Evolutionary conservation across 2,113 vertebrate species (phyloP).

Genomic region (Scalopus aquaticus): DNA sequence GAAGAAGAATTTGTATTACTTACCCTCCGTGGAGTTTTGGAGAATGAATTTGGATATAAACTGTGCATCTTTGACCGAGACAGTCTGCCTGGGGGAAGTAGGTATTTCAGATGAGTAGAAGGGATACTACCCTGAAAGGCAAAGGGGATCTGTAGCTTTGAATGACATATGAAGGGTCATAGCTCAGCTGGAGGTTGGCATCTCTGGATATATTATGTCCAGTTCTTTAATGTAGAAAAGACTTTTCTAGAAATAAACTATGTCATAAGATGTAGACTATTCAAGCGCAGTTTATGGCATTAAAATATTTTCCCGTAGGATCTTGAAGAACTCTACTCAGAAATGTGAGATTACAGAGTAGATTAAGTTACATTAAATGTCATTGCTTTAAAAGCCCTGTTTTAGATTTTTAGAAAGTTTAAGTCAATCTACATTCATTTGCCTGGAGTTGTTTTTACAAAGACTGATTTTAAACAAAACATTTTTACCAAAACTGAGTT

Average conservation of each 20-base stretch:
- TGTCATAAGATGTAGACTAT: background rate
- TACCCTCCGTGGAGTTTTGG: constrained; percentile 92
- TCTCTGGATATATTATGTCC: background rate
- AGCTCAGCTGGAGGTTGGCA: background rate
- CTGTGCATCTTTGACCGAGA: constrained; percentile 98
- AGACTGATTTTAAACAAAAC: background rate
- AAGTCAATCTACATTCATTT: background rate
- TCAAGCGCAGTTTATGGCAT: background rate
- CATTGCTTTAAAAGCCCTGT: background rate
- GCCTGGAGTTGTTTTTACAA: background rate
- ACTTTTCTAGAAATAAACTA: background rate
- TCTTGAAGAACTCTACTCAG: background rate
- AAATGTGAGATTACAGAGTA: background rate
- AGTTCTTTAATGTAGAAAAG: background rate
- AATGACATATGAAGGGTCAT: background rate
- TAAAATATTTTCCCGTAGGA: background rate
- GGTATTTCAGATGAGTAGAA: constrained; percentile 82
- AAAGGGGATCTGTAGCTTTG: background rate
- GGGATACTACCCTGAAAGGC: background rate
- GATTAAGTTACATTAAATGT: background rate
- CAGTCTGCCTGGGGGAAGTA: constrained; percentile 97
- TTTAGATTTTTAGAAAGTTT: constrained; percentile 17
- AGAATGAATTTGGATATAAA: constrained; percentile 95
- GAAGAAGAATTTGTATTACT: constrained; percentile 96
- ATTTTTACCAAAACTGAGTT: background rate